Evolutionary conservation across 2,797 vertebrate species (phyloP).

Genomic region (Telmatherina bonti): DNA sequence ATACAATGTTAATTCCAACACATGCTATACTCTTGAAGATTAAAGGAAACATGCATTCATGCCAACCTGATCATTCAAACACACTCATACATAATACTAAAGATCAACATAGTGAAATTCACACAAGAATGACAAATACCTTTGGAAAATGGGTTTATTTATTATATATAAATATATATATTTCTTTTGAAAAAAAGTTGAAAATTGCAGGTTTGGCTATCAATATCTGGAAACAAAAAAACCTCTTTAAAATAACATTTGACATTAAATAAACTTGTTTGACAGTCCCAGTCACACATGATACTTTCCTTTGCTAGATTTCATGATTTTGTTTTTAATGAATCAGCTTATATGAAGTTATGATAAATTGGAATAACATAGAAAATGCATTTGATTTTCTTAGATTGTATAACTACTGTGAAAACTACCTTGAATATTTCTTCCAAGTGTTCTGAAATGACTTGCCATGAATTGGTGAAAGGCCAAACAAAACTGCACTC

Average conservation of each 20-base stretch:
- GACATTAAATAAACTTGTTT: no score
- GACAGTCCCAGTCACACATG: background rate
- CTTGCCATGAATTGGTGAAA: background rate
- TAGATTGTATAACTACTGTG: no score
- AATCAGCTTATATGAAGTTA: background rate
- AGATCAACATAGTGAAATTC: slow-evolving; percentile 89
- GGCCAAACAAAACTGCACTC: background rate
- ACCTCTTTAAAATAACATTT: background rate
- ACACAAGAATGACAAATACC: slow-evolving; percentile 81
- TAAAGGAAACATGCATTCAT: slow-evolving; percentile 67
- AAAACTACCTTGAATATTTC: no score
- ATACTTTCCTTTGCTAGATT: no score
- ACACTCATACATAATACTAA: slow-evolving; percentile 41
- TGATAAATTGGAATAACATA: no score
- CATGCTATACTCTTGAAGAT: slow-evolving; percentile 23
- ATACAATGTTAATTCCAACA: slow-evolving; percentile 76
- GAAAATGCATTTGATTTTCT: no score
- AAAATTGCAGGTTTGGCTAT: background rate
- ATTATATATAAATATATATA: slow-evolving; percentile 43
- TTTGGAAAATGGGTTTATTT: slow-evolving; percentile 77
- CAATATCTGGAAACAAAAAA: background rate
- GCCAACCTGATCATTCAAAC: slow-evolving; percentile 58
- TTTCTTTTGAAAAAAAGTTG: slow-evolving; percentile 19
- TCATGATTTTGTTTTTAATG: background rate
- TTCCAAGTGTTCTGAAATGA: no score